Base-by-base conservation (phyloP, 92 coral and sea anemone species). In the Ricordea florida region DNA sequence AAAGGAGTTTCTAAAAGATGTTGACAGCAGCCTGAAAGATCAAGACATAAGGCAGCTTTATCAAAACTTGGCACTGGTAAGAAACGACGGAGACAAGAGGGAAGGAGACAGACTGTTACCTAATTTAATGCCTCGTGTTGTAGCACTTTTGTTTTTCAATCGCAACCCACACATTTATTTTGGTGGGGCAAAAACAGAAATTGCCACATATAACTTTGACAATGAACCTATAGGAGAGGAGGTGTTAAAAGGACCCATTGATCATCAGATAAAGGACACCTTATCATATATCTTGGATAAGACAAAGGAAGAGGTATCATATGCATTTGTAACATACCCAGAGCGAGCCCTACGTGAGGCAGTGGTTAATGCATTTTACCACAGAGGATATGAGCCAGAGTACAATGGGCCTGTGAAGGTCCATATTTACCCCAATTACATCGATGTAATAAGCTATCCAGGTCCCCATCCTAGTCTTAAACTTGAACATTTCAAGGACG, bases 291-390 rank as follows among this genome's bases (percentile, higher is more conserved):
- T 89, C 33, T 62, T 79, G 35, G 43, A 72, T 4, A 76, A 33
- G 8, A 85, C 94, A n/a, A 70, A 80, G 42, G 78, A 85, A 57
- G 85, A 85, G 68, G 78, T 72, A 37, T 65, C 87, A 3, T 62
- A 64, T 33, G 79, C 85, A 31, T 85, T 72, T 65, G 76, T 79
- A 5, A 86, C 87, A 4, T 89, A 85, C 62, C 94, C 94, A 20
- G 35, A 65, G 25, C 28, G 80, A 52, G 94, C 90, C 10, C 74
- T 84, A 22, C 81, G 94, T 3, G 90, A 89, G 28, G 87, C 94
- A 25, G 86, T 89, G 51, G 94, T 89, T 20, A 89, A 89, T 57
- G 94, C 94, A 2, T 89, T 75, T 23, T 81, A 89, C 45, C 94
- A 89, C 33, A 79, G 94, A 28, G 90, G 94, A 28, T 89, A 89